These are phyloP conservation scores for Nannoperca obscura DNA, from an alignment of 2,797 vertebrate genomes.

Conservation along the genomic window DNA sequence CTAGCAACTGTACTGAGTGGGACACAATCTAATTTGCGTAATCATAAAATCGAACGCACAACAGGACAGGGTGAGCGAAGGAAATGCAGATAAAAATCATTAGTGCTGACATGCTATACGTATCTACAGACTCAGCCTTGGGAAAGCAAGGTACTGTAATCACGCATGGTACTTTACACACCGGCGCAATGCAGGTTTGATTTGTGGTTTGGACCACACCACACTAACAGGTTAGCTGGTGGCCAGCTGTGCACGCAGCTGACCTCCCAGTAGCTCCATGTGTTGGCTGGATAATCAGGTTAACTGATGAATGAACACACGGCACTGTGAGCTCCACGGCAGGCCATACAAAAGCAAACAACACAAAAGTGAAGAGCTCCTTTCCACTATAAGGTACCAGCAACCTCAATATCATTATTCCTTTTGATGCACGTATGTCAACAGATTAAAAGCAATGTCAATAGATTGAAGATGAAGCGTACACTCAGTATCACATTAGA, in stretches of 20 bases:
- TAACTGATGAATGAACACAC: constrained; percentile 58
- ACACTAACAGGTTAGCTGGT: constrained; percentile 29
- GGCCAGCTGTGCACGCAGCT: constrained; percentile 20
- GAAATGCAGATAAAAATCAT: constrained; percentile 61
- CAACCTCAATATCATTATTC: constrained; percentile 30
- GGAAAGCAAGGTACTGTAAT: constrained; percentile 18
- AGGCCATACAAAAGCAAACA: constrained; percentile 56
- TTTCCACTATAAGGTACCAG: constrained; percentile 21
- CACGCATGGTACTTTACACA: constrained; percentile 27
- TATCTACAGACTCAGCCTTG: constrained; percentile 23
- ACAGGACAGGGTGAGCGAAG: constrained; percentile 24
- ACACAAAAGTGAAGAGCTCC: constrained; percentile 31
- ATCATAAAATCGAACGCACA: constrained; percentile 71
- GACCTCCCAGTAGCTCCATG: constrained; percentile 32
- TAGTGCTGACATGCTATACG: constrained; percentile 44
- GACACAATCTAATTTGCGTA: constrained; percentile 69
- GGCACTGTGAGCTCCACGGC: constrained; percentile 50
- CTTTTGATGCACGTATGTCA: constrained; percentile 49
- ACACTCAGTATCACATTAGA: not conserved
- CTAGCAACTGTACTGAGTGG: constrained; percentile 51
- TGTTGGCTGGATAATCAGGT: constrained; percentile 68
- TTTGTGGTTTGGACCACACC: constrained; percentile 55
- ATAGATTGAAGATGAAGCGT: constrained; percentile 24
- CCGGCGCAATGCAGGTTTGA: constrained; percentile 31
- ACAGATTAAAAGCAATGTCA: constrained; percentile 32